Evolutionary conservation across 1,140 invertebrate genomes (phyloP), one percentile per base, ranked within the genome.

Genomic region (Ctenoplectra terminalis): DNA sequence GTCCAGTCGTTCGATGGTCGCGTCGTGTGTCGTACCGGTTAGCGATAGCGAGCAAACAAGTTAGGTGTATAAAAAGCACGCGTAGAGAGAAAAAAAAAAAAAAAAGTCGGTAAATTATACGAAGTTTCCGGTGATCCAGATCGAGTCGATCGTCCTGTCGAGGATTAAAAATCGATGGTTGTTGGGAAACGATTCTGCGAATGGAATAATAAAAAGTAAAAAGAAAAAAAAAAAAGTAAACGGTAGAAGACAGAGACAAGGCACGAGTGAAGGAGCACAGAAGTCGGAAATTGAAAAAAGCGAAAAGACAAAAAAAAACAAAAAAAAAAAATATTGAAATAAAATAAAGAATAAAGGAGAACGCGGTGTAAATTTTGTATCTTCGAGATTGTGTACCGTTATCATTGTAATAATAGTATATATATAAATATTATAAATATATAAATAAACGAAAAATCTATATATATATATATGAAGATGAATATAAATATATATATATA

Each of bases 301-400:
- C 48, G 71, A 76, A 71, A 52, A 31, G 23, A 20, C 20, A 26
- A 17, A 48, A 31, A 43, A 40, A 72, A 69, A 43, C 9, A 40
- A 26, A 58, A 74, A 71, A 50, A 72, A 88, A 87, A 50, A 15
- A 40, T 13, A 58, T 29, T 13, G 9, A 26, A 52, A 67, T 23
- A 64, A 20, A 6, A 6, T 29, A 72, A 29, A n/a, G 56, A 61
- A 61, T 69, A 48, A 81, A 85, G 86, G 63, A 46, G 26, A 46
- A n/a, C 23, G 29, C 70, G 40, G 13, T 93, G 91, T 92, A 92
- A 91, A 92, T 93, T 93, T 93, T 93, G 90, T 92, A 93, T 92
- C 91, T 92, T 92, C 88, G 84, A 91, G 82, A 92, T 92, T 92
- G 90, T 90, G 85, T 90, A 92, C 87, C 87, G 89, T 91, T 78